Base-by-base conservation (phyloP, 2,888 invertebrate genomes). In the Tachina lurida region DNA sequence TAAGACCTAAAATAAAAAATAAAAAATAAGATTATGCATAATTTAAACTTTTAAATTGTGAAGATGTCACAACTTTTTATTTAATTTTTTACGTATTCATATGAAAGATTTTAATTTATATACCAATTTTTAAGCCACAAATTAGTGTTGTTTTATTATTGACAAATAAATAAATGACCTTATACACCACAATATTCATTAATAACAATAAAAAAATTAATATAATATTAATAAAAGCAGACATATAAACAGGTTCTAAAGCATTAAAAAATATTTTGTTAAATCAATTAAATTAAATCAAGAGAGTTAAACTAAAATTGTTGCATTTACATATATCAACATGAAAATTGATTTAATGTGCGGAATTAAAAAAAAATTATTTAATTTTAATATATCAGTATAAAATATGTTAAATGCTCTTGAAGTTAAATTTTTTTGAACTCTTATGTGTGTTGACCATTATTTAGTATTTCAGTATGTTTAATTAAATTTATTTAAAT, bases 101-200 rank as follows among this genome's bases (percentile, higher is more conserved):
- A 39, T 62, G 19, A 54, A 47, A 10, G 17, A 31, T 17, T 54
- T 62, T 52, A 43, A n/a, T 74, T 63, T 47, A 68, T n/a, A 7
- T 22, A 49, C 13, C 62, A 45, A 45, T 5, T 19, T 47, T 68
- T 31, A 13, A 70, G 56, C 62, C 68, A 54, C 70, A 70, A 63
- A 76, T 63, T 76, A 71, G 47, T 52, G 49, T 31, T 43, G 49
- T 74, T 77, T 78, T 70, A 52, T 78, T 70, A 52, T 62, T 70
- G 52, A 52, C n/a, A 70, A 60, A 62, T 43, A 74, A 68, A 39
- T 58, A 68, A 67, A 67, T 81, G 76, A 70, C 82, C 82, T 82
- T 76, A 63, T 47, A 80, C 39, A 70, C 52, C 56, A 70, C 52
- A 45, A 62, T 56, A 70, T 76, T 22, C 67, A 67, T 65, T 80